phyloP scores from a whole-genome alignment of 2,888 invertebrate genomes.

The Podotricha telesiphe region DNA sequence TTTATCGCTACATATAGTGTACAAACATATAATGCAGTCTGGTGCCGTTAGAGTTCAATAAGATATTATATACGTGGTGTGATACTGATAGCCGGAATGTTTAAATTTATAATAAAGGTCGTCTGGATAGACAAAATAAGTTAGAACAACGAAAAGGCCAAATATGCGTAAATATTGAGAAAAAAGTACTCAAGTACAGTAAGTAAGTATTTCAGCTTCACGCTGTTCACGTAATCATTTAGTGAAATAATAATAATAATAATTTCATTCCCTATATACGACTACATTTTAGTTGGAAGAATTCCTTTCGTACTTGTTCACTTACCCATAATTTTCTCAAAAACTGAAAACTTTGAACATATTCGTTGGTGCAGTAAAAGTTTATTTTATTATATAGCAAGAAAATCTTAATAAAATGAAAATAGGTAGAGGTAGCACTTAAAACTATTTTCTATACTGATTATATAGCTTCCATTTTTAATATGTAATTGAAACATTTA shows the following conservation, averaged over 20 bases:
- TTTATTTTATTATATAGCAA: slow-evolving; percentile 12
- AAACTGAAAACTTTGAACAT: slow-evolving; percentile 13
- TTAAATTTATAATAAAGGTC: too few relatives aligned
- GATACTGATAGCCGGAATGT: too few relatives aligned
- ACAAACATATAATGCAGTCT: too few relatives aligned
- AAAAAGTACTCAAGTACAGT: too few relatives aligned
- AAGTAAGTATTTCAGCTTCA: too few relatives aligned
- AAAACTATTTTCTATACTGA: slow-evolving; percentile 11
- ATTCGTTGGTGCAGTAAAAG: slow-evolving; percentile 14
- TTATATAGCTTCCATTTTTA: not conserved
- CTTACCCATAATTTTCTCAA: slow-evolving; percentile 10
- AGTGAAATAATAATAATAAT: not conserved
- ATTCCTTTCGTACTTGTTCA: not conserved
- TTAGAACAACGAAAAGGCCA: too few relatives aligned
- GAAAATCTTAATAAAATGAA: slow-evolving; percentile 11
- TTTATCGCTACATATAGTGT: too few relatives aligned
- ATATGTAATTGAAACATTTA: not conserved
- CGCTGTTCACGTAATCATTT: too few relatives aligned
- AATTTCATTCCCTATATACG: not conserved
- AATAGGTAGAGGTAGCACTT: not conserved
- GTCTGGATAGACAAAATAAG: too few relatives aligned
- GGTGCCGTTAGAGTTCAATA: too few relatives aligned
- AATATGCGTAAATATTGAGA: too few relatives aligned
- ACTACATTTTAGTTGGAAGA: not conserved
- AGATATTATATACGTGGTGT: too few relatives aligned